Conservation (phyloP, 2,113 vertebrate species). For the Salvator merianae region DNA sequence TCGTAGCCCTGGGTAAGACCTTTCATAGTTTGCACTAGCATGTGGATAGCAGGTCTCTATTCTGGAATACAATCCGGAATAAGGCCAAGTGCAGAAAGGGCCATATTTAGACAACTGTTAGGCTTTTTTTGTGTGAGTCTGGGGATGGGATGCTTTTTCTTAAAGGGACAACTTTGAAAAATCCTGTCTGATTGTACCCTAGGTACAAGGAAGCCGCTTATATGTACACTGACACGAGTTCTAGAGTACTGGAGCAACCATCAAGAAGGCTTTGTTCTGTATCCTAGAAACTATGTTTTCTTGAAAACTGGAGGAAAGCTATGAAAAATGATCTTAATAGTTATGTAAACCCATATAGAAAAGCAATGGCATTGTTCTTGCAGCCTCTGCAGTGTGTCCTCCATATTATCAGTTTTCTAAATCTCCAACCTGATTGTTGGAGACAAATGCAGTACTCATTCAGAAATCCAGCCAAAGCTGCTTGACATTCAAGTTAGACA, state of each 20-base stretch:
- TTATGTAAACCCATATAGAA: neutral
- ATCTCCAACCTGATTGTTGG: neutral
- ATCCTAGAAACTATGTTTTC: neutral
- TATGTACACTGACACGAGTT: too few species aligned
- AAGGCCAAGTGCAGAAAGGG: too few species aligned
- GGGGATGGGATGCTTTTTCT: too few species aligned
- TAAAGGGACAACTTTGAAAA: too few species aligned
- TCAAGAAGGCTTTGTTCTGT: neutral
- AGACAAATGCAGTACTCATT: neutral
- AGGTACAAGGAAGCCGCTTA: too few species aligned
- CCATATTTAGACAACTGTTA: too few species aligned
- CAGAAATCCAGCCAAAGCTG: neutral
- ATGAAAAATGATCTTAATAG: neutral
- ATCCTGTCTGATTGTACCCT: too few species aligned
- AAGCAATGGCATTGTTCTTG: neutral
- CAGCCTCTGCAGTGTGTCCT: neutral
- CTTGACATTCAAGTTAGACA: slow-evolving; percentile 15
- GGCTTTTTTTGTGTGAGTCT: too few species aligned
- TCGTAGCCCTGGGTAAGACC: too few species aligned
- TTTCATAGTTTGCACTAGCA: too few species aligned
- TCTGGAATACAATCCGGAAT: too few species aligned
- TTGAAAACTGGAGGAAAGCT: neutral
- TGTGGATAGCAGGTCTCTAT: too few species aligned
- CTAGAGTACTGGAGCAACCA: neutral
- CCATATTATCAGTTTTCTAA: neutral